Conservation (phyloP, 2,888 invertebrate genomes). For the Agrochola macilenta region DNA sequence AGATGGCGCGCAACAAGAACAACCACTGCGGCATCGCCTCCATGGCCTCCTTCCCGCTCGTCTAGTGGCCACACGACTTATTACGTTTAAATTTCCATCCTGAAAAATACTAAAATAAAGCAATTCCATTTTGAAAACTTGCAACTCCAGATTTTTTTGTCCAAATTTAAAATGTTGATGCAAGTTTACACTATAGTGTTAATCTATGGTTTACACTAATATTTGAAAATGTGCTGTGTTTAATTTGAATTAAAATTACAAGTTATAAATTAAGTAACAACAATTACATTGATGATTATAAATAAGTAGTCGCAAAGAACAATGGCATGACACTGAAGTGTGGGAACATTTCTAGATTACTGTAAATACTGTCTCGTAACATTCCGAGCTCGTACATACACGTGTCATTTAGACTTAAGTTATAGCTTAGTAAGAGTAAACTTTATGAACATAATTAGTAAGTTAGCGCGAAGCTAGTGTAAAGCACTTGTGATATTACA, state of each 20-base stretch:
- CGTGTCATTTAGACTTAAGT: conserved; percentile 46
- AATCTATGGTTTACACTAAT: not conserved
- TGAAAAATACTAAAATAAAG: not conserved
- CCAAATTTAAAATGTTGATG: conserved; percentile 3
- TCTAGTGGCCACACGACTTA: conserved; percentile 81
- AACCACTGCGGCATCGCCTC: conserved; percentile 97
- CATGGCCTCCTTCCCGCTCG: conserved; percentile 95
- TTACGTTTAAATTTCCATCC: not conserved
- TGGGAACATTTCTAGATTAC: conserved; percentile 7
- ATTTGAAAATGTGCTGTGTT: conserved; percentile 35
- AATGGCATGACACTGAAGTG: conserved; percentile 14
- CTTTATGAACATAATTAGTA: conserved; percentile 45
- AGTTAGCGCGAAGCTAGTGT: conserved; percentile 43
- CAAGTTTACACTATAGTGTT: not conserved
- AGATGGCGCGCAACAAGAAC: conserved; percentile 95
- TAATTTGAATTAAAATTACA: conserved; percentile 26
- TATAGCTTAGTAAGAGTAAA: conserved; percentile 49
- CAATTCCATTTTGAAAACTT: not conserved
- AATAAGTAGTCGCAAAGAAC: conserved; percentile 8
- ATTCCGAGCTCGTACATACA: conserved; percentile 3
- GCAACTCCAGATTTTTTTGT: not conserved
- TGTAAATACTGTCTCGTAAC: conserved; percentile 9
- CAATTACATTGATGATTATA: not conserved
- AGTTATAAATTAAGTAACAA: not conserved
- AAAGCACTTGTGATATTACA: conserved; percentile 65